Percentiles rank a stretch among this genome's conserved stretches.
Evolutionary conservation across 2,113 vertebrate species (phyloP).

Genomic region (Corythoichthys intestinalis): DNA sequence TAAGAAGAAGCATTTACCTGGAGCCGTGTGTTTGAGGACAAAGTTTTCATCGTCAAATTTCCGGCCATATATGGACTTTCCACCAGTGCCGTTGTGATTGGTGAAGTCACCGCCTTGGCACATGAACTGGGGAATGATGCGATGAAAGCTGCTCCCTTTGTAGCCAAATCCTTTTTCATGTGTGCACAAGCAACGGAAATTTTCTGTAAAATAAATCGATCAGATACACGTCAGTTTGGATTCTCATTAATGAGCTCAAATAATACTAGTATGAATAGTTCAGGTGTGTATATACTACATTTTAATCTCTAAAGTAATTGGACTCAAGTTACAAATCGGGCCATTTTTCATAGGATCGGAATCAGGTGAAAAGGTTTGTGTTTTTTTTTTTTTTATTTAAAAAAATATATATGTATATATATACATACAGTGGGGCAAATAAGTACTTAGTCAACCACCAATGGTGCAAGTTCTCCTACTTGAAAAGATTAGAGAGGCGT

Average conservation of each 20-base stretch:
- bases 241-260: not conserved
- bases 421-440: too few species aligned
- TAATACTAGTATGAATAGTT: not conserved
- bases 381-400: too few species aligned
- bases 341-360: too few species aligned
- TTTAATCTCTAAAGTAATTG: not conserved
- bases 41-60: conserved; percentile 99
- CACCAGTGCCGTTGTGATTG: conserved; percentile 94
- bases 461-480: too few species aligned
- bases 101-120: conserved; percentile 96
- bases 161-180: conserved; percentile 95
- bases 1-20: conserved; percentile 73
- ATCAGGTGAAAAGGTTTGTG: too few species aligned
- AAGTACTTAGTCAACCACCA: too few species aligned
- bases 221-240: not conserved
- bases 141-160: conserved; percentile 96
- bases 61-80: conserved; percentile 93
- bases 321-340: too few species aligned
- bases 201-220: conserved; percentile 69
- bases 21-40: conserved; percentile 90
- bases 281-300: not conserved
- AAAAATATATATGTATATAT: too few species aligned
- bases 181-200: conserved; percentile 94
- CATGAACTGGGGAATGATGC: conserved; percentile 98
- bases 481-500: too few species aligned